Evolutionary conservation across 2,797 vertebrate species (phyloP).

Genomic region (Platyrinchus mystaceus): DNA sequence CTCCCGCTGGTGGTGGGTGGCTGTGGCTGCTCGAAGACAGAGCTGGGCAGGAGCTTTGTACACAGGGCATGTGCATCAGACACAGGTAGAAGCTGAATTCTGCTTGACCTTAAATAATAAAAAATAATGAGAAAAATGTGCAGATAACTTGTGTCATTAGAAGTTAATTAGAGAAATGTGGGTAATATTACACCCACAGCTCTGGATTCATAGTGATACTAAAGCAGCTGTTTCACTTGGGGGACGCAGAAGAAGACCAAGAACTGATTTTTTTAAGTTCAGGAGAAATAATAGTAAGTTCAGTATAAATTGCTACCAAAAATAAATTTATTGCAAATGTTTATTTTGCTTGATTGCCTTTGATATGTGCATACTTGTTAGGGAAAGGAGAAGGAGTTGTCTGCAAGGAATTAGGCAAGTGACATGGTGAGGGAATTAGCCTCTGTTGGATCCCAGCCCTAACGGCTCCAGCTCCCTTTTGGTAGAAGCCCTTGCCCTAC

Average conservation of each 20-base stretch:
- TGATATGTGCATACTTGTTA: not conserved
- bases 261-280: slow-evolving; percentile 9
- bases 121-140: slow-evolving; percentile 16
- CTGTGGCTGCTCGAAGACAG: not conserved
- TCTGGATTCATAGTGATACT: slow-evolving; percentile 6
- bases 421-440: not conserved
- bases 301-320: slow-evolving; percentile 42
- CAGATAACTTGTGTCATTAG: slow-evolving; percentile 35
- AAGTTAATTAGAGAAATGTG: slow-evolving; percentile 51
- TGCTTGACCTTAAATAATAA: slow-evolving; percentile 13
- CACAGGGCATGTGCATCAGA: accelerated
- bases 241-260: not conserved
- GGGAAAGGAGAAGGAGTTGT: not conserved
- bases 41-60: not conserved
- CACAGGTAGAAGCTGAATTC: not conserved
- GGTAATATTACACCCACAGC: not conserved
- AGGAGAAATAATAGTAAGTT: slow-evolving; percentile 22
- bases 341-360: slow-evolving; percentile 49
- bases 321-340: slow-evolving; percentile 42
- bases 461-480: not conserved
- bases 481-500: not conserved
- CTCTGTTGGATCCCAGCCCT: not conserved
- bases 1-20: not conserved
- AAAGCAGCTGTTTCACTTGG: slow-evolving; percentile 16
- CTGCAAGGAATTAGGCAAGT: slow-evolving; percentile 28